Base-by-base conservation (phyloP, 2,888 invertebrate genomes). In the Empis stercorea region DNA sequence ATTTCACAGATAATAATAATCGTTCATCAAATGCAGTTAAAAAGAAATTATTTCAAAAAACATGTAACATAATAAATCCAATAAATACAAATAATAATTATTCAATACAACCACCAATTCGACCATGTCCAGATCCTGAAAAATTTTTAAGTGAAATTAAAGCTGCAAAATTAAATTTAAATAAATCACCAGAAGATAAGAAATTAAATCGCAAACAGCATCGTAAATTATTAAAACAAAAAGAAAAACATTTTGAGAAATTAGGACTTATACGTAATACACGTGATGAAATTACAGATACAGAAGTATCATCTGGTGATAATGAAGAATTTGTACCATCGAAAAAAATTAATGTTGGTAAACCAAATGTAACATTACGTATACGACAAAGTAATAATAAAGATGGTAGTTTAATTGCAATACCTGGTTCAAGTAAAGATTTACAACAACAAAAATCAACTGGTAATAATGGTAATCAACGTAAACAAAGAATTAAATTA, bases 241-340 rank as follows among this genome's bases (percentile, higher is more conserved):
- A 76, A 66, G 77, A 76, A 52, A 74, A 74, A 52, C 76, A 78
- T 56, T 62, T 79, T 13, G 73, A 76, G 59, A 73, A 73, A 49
- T 60, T 79, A 38, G 78, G 78, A 0, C 49, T 67, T 30, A 54
- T 55, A 10, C 59, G 63, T 39, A 64, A 60, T 9, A 61, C 57
- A 44, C 61, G 58, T 51, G 62, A 60, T 27, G 62, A 62, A 46
- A 57, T 60, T 6, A 59, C 60, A 16, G 66, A 64, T 41, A 57
- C 61, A 14, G 63, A 63, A 4, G 63, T 62, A 37, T 61, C 61
- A 36, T 61, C 61, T 5, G 64, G 62, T 55, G 66, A 66, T 58
- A 60, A 71, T 62, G 61, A 73, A 58, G 61, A 70, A 61, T 66
- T 71, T 56, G 58, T 67, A 46, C 65, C 66, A 41, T 44, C 49